Conservation (phyloP, 1,140 invertebrate species). For the roundworm (Caenorhabditis elegans) region DNA sequence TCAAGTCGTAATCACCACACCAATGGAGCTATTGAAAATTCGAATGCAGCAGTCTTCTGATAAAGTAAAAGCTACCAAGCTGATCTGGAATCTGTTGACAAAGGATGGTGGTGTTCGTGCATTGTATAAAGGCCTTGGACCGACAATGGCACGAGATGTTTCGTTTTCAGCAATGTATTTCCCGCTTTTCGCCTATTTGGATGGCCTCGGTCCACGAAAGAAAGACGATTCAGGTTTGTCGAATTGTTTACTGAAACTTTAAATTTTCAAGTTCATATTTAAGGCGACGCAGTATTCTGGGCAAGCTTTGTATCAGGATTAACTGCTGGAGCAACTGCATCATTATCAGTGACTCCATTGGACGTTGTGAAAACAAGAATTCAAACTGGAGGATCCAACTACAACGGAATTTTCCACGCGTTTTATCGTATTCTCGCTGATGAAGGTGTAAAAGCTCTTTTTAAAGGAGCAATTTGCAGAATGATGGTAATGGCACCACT, state of each 20-base stretch:
- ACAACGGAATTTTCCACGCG: conserved; percentile 68
- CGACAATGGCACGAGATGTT: conserved; percentile 88
- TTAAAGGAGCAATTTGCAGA: conserved; percentile 92
- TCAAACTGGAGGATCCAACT: conserved; percentile 83
- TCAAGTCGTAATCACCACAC: conserved; percentile 96
- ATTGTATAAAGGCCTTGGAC: conserved; percentile 89
- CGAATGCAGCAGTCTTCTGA: conserved; percentile 77
- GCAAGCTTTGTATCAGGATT: conserved; percentile 91
- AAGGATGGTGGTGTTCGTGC: conserved; percentile 83
- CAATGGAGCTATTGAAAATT: conserved; percentile 98
- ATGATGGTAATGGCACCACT: conserved; percentile 95
- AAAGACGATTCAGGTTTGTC: conserved; percentile 65
- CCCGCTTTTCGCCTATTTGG: conserved; percentile 90
- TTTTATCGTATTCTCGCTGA: conserved; percentile 74
- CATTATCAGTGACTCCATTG: conserved; percentile 88
- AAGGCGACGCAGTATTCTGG: conserved; percentile 80
- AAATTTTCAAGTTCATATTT: background rate
- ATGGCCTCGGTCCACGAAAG: conserved; percentile 73
- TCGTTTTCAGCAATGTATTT: conserved; percentile 98
- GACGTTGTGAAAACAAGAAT: conserved; percentile 94
- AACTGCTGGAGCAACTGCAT: conserved; percentile 81
- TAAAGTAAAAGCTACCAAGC: conserved; percentile 77
- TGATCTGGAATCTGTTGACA: conserved; percentile 78
- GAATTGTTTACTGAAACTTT: background rate
- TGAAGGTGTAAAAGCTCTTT: conserved; percentile 89